Evolutionary conservation across 2,113 vertebrate species (phyloP).

Genomic region (Brachirus orientalis): DNA sequence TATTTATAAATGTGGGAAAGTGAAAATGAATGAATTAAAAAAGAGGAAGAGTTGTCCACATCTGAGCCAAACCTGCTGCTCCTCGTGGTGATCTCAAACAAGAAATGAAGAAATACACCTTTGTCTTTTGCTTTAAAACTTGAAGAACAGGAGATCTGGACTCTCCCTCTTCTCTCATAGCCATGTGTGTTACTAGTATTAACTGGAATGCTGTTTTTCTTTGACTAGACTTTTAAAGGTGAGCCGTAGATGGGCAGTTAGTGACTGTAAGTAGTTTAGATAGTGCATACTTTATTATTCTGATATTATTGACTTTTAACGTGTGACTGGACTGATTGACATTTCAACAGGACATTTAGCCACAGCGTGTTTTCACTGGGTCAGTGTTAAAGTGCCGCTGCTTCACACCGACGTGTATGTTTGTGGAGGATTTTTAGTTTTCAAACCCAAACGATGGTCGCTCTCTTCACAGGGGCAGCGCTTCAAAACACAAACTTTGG

Average conservation of each 20-base stretch:
- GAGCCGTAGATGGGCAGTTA: constrained; percentile 47
- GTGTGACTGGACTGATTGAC: neutral
- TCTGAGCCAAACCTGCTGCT: constrained; percentile 26
- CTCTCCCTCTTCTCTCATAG: constrained; percentile 36
- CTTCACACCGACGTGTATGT: neutral
- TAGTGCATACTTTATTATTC: constrained; percentile 38
- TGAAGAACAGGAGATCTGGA: neutral
- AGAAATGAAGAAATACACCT: neutral
- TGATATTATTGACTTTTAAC: constrained; percentile 26
- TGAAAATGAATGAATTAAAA: neutral
- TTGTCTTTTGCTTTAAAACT: constrained; percentile 2
- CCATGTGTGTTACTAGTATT: constrained; percentile 56
- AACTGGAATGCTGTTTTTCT: constrained; percentile 55
- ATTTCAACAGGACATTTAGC: constrained; percentile 1
- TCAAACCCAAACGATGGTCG: neutral
- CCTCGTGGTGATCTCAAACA: neutral
- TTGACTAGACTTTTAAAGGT: constrained; percentile 45
- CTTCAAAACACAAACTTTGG: too few species aligned
- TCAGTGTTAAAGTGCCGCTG: constrained; percentile 11
- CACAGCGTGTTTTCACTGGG: constrained; percentile 12
- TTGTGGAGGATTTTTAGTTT: neutral
- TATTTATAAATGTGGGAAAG: constrained; percentile 9
- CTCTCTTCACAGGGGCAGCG: too few species aligned
- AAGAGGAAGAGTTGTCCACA: neutral
- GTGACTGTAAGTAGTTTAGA: constrained; percentile 63